phyloP scores from a whole-genome alignment of 1,140 invertebrate species.

The Magallana ariakensis region DNA sequence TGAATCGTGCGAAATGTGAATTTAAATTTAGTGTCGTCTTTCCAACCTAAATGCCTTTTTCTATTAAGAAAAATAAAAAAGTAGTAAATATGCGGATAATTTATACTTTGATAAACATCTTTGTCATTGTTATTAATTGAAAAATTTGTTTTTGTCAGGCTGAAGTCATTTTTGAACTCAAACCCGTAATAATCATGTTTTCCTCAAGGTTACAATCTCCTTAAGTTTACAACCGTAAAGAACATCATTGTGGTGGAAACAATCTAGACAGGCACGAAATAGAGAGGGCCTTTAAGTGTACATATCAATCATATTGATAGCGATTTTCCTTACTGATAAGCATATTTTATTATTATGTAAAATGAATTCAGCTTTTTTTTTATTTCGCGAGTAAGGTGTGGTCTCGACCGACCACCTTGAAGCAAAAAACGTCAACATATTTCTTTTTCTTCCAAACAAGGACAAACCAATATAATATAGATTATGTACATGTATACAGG shows the following conservation, averaged over 20 bases:
- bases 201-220: conserved; percentile 1
- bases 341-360: conserved; percentile 36
- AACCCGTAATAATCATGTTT: not conserved
- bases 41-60: too few relatives aligned
- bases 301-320: conserved; percentile 9
- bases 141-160: not conserved
- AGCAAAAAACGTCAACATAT: not conserved
- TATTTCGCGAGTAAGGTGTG: conserved; percentile 18
- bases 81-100: too few relatives aligned
- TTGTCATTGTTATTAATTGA: too few relatives aligned
- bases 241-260: not conserved
- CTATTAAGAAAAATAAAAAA: too few relatives aligned
- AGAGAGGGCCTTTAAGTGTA: conserved; percentile 2
- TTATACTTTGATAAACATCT: too few relatives aligned
- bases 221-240: conserved; percentile 15
- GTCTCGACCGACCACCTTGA: conserved; percentile 29
- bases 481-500: too few relatives aligned
- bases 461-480: too few relatives aligned
- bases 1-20: too few relatives aligned
- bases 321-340: conserved; percentile 14
- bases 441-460: too few relatives aligned
- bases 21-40: too few relatives aligned
- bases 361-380: not conserved
- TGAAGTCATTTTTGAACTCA: not conserved
- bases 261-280: not conserved